phyloP scores from a whole-genome alignment of 2,888 invertebrate species.

The Cephus rjabovi region DNA sequence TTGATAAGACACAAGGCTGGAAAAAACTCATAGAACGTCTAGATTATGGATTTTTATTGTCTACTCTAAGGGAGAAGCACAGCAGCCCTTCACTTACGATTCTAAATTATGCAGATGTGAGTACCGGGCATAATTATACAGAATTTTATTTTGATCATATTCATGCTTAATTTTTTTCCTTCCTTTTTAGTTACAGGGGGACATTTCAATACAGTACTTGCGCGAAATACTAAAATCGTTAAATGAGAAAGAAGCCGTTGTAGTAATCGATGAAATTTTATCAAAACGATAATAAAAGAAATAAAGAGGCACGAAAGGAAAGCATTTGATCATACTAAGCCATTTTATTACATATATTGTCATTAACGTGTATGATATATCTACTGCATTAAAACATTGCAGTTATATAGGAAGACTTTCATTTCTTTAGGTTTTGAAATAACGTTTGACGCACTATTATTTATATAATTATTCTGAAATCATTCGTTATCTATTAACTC shows the following conservation, averaged over 20 bases:
- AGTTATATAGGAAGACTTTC: no score
- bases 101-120: slow-evolving; percentile 67
- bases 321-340: background rate
- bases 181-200: slow-evolving; percentile 42
- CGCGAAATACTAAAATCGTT: slow-evolving; percentile 60
- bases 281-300: background rate
- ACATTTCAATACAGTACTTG: slow-evolving; percentile 43
- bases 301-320: background rate
- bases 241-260: slow-evolving; percentile 61
- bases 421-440: background rate
- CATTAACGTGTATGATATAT: background rate
- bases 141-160: slow-evolving; percentile 5
- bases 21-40: slow-evolving; percentile 70
- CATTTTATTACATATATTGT: background rate
- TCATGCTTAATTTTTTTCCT: background rate
- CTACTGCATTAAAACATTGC: no score
- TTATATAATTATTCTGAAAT: background rate
- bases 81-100: slow-evolving; percentile 71
- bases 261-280: slow-evolving; percentile 48
- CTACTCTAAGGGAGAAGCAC: slow-evolving; percentile 66
- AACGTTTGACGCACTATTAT: background rate
- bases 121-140: slow-evolving; percentile 24
- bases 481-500: background rate
- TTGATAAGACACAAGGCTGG: slow-evolving; percentile 74
- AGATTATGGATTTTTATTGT: slow-evolving; percentile 68